Evolutionary conservation across 1,140 invertebrate species (phyloP).

Genomic region (Archegozetes longisetosus): DNA sequence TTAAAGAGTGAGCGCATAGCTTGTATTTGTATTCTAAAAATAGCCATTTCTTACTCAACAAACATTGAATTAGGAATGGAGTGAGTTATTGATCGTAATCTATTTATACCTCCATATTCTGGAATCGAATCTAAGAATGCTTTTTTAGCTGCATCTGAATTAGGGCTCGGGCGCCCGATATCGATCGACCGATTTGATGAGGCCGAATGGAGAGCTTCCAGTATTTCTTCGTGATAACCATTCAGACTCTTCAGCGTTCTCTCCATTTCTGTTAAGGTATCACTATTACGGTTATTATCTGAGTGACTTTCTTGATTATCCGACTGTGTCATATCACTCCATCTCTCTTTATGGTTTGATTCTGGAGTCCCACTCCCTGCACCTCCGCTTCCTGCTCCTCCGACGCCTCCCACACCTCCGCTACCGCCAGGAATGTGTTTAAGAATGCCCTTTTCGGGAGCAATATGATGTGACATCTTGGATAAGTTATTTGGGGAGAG

Average conservation of each 20-base stretch:
- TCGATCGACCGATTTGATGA: slow-evolving; percentile 13
- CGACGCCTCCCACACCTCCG: slow-evolving; percentile 33
- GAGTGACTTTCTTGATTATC: slow-evolving; percentile 33
- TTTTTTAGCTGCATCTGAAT: slow-evolving; percentile 10
- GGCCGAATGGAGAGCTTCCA: slow-evolving; percentile 49
- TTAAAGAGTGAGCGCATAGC: too few species aligned
- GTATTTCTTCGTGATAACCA: slow-evolving; percentile 79
- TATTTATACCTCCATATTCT: slow-evolving; percentile 15
- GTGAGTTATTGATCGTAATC: too few species aligned
- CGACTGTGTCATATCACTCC: slow-evolving; percentile 49
- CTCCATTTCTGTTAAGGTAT: slow-evolving; percentile 47
- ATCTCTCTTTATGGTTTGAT: slow-evolving; percentile 32
- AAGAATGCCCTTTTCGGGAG: slow-evolving; percentile 67
- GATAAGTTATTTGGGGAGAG: slow-evolving; percentile 52
- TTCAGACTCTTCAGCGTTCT: slow-evolving; percentile 65
- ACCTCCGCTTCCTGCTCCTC: slow-evolving; percentile 31
- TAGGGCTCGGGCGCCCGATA: slow-evolving; percentile 13
- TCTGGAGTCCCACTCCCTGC: not conserved
- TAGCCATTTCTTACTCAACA: too few species aligned
- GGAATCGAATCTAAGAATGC: not conserved
- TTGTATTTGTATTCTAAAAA: too few species aligned
- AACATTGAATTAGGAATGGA: too few species aligned
- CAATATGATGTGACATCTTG: slow-evolving; percentile 30
- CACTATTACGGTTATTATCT: slow-evolving; percentile 24
- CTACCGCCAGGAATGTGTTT: slow-evolving; percentile 29